These are phyloP conservation scores for Drosophila sturtevanti DNA, from an alignment of 1,140 invertebrate genomes.

Conservation along the genomic window DNA sequence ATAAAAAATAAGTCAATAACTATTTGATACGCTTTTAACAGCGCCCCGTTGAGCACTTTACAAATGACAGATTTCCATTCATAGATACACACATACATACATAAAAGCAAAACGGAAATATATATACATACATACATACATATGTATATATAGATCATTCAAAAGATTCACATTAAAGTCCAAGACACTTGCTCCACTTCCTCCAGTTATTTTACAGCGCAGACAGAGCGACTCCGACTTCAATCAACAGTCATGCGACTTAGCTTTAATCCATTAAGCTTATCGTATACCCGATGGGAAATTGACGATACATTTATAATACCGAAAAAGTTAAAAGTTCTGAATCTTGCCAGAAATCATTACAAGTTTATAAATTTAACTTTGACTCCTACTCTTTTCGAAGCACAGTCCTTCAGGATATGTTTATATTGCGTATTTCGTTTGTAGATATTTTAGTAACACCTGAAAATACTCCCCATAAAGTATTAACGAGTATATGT, in stretches of 20 bases:
- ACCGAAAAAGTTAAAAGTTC: too few relatives aligned
- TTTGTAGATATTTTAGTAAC: too few relatives aligned
- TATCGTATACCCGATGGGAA: too few relatives aligned
- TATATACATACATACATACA: background rate
- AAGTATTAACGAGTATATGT: background rate
- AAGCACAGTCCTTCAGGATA: too few relatives aligned
- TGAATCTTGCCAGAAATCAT: too few relatives aligned
- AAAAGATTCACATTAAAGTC: background rate
- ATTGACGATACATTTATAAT: too few relatives aligned
- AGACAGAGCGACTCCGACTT: conserved; percentile 65
- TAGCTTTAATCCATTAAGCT: too few relatives aligned
- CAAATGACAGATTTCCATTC: background rate
- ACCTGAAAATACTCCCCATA: background rate
- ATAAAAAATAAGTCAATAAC: background rate
- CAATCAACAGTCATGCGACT: conserved; percentile 13
- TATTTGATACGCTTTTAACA: conserved; percentile 13
- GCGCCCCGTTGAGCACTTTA: conserved; percentile 12
- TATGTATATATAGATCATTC: background rate
- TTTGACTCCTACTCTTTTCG: too few relatives aligned
- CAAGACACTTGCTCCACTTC: conserved; percentile 68
- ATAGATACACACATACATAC: background rate
- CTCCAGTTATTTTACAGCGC: conserved; percentile 47
- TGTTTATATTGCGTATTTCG: too few relatives aligned
- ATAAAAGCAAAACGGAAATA: background rate
- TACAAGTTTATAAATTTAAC: too few relatives aligned